phyloP scores from a whole-genome alignment of 2,888 invertebrate genomes.

The Agrilus mali region DNA sequence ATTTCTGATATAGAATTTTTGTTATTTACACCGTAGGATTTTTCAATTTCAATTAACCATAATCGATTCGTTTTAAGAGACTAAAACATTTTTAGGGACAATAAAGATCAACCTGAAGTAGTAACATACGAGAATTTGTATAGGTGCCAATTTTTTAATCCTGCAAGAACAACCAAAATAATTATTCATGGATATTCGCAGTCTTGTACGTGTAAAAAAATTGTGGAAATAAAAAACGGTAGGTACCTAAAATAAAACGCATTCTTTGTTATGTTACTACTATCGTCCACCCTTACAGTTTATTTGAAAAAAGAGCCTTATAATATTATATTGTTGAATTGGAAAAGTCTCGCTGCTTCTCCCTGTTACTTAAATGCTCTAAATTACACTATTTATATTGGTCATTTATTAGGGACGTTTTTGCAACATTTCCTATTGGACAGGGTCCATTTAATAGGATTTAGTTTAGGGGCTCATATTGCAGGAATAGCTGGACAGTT shows the following conservation, averaged over 20 bases:
- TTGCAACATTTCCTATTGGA: slow-evolving; percentile 2
- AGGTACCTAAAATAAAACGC: not conserved
- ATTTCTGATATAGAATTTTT: too few relatives aligned
- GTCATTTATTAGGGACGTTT: slow-evolving; percentile 9
- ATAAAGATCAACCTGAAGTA: slow-evolving; percentile 5
- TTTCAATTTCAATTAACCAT: too few relatives aligned
- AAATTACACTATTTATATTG: slow-evolving; percentile 8
- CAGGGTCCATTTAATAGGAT: slow-evolving; percentile 9
- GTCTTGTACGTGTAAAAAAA: slow-evolving; percentile 7
- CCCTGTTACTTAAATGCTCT: slow-evolving; percentile 8
- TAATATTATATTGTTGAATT: slow-evolving; percentile 10
- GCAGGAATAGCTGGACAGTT: slow-evolving; percentile 7
- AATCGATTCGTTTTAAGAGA: too few relatives aligned
- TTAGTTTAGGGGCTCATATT: slow-evolving; percentile 10
- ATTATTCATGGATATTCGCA: slow-evolving; percentile 11
- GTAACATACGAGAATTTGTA: slow-evolving; percentile 6
- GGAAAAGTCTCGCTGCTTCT: slow-evolving; percentile 6
- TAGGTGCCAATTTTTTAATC: slow-evolving; percentile 5
- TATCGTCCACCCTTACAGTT: slow-evolving; percentile 1
- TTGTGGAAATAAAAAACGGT: slow-evolving; percentile 11
- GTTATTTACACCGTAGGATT: too few relatives aligned
- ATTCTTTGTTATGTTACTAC: not conserved
- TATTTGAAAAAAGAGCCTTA: slow-evolving; percentile 1
- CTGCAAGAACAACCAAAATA: slow-evolving; percentile 7
- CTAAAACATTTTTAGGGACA: slow-evolving; percentile 3